phyloP scores from a whole-genome alignment of 2,113 vertebrate genomes.

The Heterocephalus glaber region DNA sequence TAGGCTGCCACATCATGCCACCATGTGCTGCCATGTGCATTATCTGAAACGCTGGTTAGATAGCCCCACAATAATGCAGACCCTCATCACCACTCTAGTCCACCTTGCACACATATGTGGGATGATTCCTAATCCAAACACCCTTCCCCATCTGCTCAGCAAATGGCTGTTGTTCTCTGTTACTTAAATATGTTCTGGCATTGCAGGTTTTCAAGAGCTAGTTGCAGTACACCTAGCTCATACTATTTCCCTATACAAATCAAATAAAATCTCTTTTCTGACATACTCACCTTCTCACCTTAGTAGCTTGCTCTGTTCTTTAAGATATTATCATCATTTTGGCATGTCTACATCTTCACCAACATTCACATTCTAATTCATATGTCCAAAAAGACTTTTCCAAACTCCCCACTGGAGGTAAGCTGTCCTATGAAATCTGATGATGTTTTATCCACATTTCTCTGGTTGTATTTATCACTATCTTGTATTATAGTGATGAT shows the following conservation, averaged over 20 bases:
- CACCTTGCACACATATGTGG: background rate
- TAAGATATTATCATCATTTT: background rate
- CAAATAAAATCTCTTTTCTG: background rate
- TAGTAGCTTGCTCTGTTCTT: background rate
- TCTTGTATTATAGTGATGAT: background rate
- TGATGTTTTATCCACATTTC: background rate
- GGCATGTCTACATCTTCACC: background rate
- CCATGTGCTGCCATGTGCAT: background rate
- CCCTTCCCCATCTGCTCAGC: background rate
- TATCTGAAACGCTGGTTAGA: background rate
- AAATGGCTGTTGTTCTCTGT: background rate
- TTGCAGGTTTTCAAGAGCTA: background rate
- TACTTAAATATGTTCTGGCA: background rate
- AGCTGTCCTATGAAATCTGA: background rate
- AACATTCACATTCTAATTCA: background rate
- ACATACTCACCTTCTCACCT: background rate
- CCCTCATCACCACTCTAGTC: background rate
- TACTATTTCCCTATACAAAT: background rate
- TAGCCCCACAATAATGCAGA: background rate
- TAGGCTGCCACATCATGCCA: rapidly evolving
- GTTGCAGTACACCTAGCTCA: background rate
- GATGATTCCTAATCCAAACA: background rate
- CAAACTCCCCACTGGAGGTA: background rate
- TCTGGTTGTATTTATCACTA: background rate
- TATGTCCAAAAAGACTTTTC: background rate